Evolutionary conservation across 2,113 vertebrate genomes (phyloP).

Genomic region (Glareola pratincola): DNA sequence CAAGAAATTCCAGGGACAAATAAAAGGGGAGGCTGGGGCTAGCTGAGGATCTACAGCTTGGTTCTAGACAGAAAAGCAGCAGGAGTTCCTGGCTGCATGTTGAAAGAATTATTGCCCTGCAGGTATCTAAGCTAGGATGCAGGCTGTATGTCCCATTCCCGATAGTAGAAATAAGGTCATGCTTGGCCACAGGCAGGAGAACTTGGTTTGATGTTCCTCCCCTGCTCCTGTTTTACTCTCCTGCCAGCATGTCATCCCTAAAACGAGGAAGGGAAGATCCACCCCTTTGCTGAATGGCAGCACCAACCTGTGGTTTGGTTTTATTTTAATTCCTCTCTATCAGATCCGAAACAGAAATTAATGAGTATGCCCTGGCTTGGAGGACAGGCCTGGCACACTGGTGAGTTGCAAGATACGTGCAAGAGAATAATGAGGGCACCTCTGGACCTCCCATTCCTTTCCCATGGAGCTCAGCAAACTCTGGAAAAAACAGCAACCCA

Average conservation of each 20-base stretch:
- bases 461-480: neutral
- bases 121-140: neutral
- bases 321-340: neutral
- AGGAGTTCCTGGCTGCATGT: neutral
- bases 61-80: neutral
- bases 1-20: neutral
- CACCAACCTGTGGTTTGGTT: neutral
- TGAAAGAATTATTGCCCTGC: neutral
- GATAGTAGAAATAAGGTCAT: neutral
- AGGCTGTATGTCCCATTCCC: neutral
- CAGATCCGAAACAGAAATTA: neutral
- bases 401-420: neutral
- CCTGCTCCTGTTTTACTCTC: neutral
- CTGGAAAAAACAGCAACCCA: neutral
- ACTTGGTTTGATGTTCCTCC: neutral
- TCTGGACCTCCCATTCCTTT: neutral
- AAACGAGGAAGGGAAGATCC: neutral
- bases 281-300: neutral
- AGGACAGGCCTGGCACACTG: neutral
- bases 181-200: neutral
- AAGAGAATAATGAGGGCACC: neutral
- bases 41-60: neutral
- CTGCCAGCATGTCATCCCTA: neutral
- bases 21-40: neutral
- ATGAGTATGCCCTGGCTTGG: neutral